A percentile compares a stretch with the other conserved stretches of the same genome.
These are phyloP conservation scores for Octomys mimax DNA, from an alignment of 2,797 vertebrate species.

Conservation along the genomic window DNA sequence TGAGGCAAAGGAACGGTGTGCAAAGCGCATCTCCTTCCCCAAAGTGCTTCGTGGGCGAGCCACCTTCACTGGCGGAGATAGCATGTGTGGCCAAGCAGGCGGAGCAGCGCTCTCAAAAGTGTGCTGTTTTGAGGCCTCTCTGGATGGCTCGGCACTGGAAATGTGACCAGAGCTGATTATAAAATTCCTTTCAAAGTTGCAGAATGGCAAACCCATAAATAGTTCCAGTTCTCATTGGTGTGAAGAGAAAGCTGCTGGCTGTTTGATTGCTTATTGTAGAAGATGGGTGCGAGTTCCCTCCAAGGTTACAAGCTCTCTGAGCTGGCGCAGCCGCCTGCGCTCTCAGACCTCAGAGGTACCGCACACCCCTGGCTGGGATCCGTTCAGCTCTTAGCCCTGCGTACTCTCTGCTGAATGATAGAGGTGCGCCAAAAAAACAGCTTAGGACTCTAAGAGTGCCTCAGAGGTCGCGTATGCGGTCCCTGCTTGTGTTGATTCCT, in stretches of 20 bases:
- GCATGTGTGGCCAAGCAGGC: constrained; percentile 53
- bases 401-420: neutral
- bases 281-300: neutral
- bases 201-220: constrained; percentile 68
- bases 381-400: neutral
- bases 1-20: constrained; percentile 61
- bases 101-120: constrained; percentile 44
- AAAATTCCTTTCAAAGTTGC: constrained; percentile 64
- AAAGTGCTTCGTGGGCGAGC: constrained; percentile 50
- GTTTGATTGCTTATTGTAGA: constrained; percentile 9
- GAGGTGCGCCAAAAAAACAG: neutral
- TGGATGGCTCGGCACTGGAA: constrained; percentile 57
- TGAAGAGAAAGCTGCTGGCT: constrained; percentile 36
- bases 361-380: neutral
- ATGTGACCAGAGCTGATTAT: constrained; percentile 74
- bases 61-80: constrained; percentile 69
- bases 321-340: neutral
- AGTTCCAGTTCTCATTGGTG: constrained; percentile 38
- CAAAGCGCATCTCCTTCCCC: constrained; percentile 65
- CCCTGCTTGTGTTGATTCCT: neutral
- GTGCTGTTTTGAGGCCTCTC: constrained; percentile 65
- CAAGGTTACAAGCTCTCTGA: neutral
- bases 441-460: neutral
- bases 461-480: neutral
- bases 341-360: neutral